These are phyloP conservation scores for Sprattus sprattus DNA, from an alignment of 2,113 vertebrate species.

Conservation along the genomic window DNA sequence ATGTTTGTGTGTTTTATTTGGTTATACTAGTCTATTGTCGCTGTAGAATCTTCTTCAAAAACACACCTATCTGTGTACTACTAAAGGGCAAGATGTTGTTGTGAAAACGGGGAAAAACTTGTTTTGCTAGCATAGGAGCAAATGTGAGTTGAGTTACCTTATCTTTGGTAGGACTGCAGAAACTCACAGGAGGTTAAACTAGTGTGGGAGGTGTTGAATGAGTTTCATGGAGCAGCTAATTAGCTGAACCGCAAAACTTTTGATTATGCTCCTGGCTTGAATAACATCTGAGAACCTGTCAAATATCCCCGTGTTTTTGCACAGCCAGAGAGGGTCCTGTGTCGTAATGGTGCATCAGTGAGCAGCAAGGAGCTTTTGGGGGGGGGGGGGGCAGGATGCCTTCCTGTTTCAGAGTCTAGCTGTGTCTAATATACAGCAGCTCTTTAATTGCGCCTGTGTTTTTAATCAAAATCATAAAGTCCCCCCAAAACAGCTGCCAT, in stretches of 20 bases:
- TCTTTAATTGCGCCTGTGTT: conserved; percentile 67
- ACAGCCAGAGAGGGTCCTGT: not conserved
- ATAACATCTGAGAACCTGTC: not conserved
- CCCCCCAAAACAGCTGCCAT: conserved; percentile 63
- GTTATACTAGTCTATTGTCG: not conserved
- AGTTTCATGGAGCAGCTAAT: not conserved
- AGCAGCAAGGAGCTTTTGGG: not conserved
- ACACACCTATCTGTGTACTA: not conserved
- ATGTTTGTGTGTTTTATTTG: not conserved
- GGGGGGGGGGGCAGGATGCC: not conserved
- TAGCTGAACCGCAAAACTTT: not conserved
- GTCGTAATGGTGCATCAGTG: not conserved
- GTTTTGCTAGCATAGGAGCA: not conserved
- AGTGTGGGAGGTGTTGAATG: not conserved
- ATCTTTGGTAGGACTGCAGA: conserved; percentile 67
- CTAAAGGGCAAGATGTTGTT: too few species aligned
- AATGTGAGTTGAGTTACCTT: conserved; percentile 14
- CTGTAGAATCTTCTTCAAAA: not conserved
- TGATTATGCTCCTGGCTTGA: not conserved
- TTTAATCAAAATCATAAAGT: conserved; percentile 74
- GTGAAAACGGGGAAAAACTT: not conserved
- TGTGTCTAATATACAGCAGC: conserved; percentile 66
- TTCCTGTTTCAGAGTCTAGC: not conserved
- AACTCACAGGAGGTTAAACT: conserved; percentile 57
- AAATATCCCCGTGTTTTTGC: not conserved